These are phyloP conservation scores for Pterostichus niger DNA, from an alignment of 2,888 invertebrate genomes.

Conservation along the genomic window DNA sequence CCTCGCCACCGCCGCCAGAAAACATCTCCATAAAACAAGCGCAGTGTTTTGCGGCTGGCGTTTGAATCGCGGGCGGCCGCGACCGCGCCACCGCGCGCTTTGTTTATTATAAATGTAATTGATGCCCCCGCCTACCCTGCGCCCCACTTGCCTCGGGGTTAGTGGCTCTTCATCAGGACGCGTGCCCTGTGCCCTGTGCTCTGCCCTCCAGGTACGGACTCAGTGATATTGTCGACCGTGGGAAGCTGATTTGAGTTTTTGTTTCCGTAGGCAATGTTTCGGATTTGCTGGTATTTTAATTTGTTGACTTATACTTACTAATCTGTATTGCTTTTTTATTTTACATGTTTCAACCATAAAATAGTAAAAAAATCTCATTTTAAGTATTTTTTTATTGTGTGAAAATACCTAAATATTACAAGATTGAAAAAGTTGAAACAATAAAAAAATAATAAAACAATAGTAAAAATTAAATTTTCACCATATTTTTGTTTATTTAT, in stretches of 20 bases:
- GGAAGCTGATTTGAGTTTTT: slow-evolving; percentile 7
- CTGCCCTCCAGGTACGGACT: background rate
- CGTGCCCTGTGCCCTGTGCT: slow-evolving; percentile 1
- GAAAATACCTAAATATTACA: too few relatives aligned
- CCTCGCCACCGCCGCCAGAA: slow-evolving; percentile 29
- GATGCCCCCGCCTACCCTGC: slow-evolving; percentile 44
- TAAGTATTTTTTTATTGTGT: too few relatives aligned
- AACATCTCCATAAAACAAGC: slow-evolving; percentile 66
- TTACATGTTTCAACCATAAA: background rate
- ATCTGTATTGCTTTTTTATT: slow-evolving; percentile 11
- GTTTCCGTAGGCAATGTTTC: background rate
- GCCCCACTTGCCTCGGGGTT: background rate
- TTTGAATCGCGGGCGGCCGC: slow-evolving; percentile 57
- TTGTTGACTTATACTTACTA: slow-evolving; percentile 10
- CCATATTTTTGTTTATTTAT: too few relatives aligned
- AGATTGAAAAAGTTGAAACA: too few relatives aligned
- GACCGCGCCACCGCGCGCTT: slow-evolving; percentile 35
- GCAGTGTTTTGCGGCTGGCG: slow-evolving; percentile 64
- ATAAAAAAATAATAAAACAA: too few relatives aligned
- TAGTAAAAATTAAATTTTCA: too few relatives aligned
- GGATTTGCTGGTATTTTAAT: slow-evolving; percentile 23
- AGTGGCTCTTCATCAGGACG: slow-evolving; percentile 29
- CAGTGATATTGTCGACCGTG: slow-evolving; percentile 2
- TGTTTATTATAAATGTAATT: slow-evolving; percentile 66
- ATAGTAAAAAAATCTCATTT: too few relatives aligned